phyloP scores from a whole-genome alignment of 2,113 vertebrate species.

The Neodontobutis hainanensis region DNA sequence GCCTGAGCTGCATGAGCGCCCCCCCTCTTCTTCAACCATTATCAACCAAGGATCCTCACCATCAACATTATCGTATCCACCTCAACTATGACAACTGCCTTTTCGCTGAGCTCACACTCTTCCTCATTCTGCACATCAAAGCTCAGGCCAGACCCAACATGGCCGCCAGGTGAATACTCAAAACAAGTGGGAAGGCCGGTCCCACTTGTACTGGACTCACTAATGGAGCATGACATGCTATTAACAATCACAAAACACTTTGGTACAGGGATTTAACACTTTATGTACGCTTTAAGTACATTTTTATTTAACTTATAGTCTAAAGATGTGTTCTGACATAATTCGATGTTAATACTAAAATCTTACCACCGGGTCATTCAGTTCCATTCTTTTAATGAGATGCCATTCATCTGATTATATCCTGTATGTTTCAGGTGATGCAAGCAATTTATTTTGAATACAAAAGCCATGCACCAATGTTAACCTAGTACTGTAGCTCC shows the following conservation, averaged over 20 bases:
- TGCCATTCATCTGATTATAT: conserved; percentile 9
- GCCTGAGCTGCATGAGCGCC: conserved; percentile 79
- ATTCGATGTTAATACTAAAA: conserved; percentile 29
- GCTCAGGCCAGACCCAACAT: conserved; percentile 51
- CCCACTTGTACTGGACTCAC: conserved; percentile 63
- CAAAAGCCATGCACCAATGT: conserved; percentile 72
- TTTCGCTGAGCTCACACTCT: conserved; percentile 69
- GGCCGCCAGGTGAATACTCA: conserved; percentile 34
- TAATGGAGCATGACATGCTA: conserved; percentile 63
- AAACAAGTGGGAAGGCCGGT: conserved; percentile 26
- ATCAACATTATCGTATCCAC: conserved; percentile 63
- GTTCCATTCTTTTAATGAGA: conserved; percentile 28
- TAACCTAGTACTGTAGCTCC: conserved; percentile 74
- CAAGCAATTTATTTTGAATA: conserved; percentile 52
- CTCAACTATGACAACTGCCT: conserved; percentile 66
- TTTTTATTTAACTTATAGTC: conserved; percentile 20
- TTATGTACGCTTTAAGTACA: conserved; percentile 8
- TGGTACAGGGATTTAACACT: conserved; percentile 43
- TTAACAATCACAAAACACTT: conserved; percentile 43
- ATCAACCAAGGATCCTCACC: conserved; percentile 75
- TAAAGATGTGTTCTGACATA: conserved; percentile 23
- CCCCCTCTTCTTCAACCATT: conserved; percentile 55
- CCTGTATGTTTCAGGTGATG: conserved; percentile 33
- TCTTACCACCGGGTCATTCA: conserved; percentile 3
- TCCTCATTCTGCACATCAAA: conserved; percentile 37